Evolutionary conservation across 2,113 vertebrate genomes (phyloP).

Genomic region (Ploceus nigricollis): DNA sequence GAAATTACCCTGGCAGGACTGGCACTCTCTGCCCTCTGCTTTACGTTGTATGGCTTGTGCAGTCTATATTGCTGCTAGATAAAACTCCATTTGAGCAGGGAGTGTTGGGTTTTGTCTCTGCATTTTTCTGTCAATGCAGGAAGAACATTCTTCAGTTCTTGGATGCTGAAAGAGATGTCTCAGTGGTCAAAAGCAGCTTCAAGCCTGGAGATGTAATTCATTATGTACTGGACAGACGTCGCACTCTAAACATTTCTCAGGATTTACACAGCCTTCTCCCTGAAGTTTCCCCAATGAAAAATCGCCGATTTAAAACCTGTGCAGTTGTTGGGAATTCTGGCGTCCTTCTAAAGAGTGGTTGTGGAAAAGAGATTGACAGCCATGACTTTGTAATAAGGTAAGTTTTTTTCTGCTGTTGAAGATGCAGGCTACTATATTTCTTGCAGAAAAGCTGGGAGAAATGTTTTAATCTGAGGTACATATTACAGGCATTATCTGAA

Average conservation of each 20-base stretch:
- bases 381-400: slow-evolving; percentile 89
- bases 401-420: slow-evolving; percentile 25
- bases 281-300: slow-evolving; percentile 88
- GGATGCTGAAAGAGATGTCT: slow-evolving; percentile 86
- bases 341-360: slow-evolving; percentile 82
- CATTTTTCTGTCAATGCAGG: slow-evolving; percentile 56
- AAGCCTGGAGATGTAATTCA: slow-evolving; percentile 87
- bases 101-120: background rate
- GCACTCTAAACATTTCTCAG: slow-evolving; percentile 83
- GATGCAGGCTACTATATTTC: background rate
- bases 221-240: slow-evolving; percentile 84
- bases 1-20: background rate
- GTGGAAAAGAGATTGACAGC: slow-evolving; percentile 86
- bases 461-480: background rate
- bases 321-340: slow-evolving; percentile 89
- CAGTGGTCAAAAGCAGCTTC: slow-evolving; percentile 86
- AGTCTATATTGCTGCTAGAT: background rate
- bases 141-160: slow-evolving; percentile 87
- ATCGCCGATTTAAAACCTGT: slow-evolving; percentile 83
- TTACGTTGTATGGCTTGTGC: background rate
- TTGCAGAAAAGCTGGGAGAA: background rate
- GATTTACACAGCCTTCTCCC: slow-evolving; percentile 84
- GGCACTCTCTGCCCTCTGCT: background rate
- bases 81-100: accelerated
- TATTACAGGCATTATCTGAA: background rate